These are phyloP conservation scores for Suricata suricatta DNA, from an alignment of 2,113 vertebrate species.

Conservation along the genomic window DNA sequence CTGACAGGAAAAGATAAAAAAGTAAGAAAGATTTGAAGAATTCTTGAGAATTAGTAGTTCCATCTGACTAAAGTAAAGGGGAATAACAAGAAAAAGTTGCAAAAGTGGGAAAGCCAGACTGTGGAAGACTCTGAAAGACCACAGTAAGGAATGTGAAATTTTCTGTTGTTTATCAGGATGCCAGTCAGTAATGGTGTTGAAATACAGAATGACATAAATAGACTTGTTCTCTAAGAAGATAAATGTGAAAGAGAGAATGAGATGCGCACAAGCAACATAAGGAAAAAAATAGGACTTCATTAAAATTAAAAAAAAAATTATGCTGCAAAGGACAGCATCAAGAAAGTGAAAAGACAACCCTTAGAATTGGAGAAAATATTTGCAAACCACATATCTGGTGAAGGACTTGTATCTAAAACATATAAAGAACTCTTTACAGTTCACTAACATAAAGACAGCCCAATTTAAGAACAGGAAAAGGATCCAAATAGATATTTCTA, in stretches of 20 bases:
- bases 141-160: neutral
- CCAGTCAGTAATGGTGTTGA: neutral
- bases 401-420: neutral
- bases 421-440: neutral
- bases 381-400: neutral
- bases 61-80: neutral
- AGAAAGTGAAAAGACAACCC: neutral
- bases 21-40: neutral
- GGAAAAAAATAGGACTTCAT: neutral
- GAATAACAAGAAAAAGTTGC: neutral
- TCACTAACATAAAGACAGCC: neutral
- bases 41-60: neutral
- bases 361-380: neutral
- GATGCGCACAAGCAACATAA: neutral
- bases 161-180: neutral
- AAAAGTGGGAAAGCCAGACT: neutral
- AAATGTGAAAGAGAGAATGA: neutral
- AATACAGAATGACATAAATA: neutral
- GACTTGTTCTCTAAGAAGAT: neutral
- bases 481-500: neutral
- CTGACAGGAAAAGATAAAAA: conserved; percentile 29
- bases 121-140: neutral
- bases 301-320: neutral
- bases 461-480: neutral
- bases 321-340: neutral